These are phyloP conservation scores for Caenorhabditis sp. DNA, from an alignment of 2,888 invertebrate species.

Conservation along the genomic window DNA sequence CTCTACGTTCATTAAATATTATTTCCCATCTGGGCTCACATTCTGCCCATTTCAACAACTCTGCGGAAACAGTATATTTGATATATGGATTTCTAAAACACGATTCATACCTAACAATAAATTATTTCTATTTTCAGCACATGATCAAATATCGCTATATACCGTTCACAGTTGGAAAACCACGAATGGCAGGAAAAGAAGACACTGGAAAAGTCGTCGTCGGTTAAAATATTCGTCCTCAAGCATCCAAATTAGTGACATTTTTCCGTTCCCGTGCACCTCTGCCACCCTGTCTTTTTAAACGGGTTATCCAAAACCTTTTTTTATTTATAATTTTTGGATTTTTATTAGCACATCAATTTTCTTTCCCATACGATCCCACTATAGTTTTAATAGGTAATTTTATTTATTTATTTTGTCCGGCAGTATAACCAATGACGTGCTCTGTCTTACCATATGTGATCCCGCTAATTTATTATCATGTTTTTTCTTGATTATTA, in stretches of 20 bases:
- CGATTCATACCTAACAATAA: neutral
- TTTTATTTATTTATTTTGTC: neutral
- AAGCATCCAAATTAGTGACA: neutral
- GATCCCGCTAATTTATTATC: neutral
- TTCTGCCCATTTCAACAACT: too few relatives aligned
- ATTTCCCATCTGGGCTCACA: too few relatives aligned
- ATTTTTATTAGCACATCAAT: neutral
- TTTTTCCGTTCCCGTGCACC: neutral
- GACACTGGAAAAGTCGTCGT: conserved; percentile 71
- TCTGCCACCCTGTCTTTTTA: neutral
- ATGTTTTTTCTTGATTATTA: neutral
- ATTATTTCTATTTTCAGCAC: conserved; percentile 79
- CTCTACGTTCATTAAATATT: too few relatives aligned
- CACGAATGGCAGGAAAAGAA: conserved; percentile 80
- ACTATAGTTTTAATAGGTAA: neutral
- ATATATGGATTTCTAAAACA: too few relatives aligned
- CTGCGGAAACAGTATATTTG: too few relatives aligned
- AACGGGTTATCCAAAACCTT: conserved; percentile 5
- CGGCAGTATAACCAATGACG: neutral
- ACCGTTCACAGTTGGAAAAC: conserved; percentile 97
- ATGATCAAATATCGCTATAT: conserved; percentile 99
- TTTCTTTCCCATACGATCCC: too few relatives aligned
- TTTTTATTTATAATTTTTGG: conserved; percentile 6
- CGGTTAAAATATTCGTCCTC: conserved; percentile 61
- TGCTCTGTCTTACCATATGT: neutral